phyloP scores from a whole-genome alignment of 2,797 vertebrate genomes.

The Chaetodon trifasciatus region DNA sequence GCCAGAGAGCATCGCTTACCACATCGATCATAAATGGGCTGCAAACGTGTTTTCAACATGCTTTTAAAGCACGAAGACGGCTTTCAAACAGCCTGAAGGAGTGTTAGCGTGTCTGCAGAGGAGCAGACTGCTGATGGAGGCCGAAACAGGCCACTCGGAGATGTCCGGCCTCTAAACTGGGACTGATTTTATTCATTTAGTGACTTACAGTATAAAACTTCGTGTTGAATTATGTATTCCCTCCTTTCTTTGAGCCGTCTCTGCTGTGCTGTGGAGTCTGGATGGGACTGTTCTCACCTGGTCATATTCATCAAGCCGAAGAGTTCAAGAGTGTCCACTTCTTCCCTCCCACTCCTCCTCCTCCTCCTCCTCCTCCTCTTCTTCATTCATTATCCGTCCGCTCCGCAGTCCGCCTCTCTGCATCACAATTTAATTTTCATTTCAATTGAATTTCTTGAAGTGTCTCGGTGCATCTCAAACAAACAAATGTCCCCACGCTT shows the following conservation, averaged over 20 bases:
- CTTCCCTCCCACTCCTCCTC: background rate
- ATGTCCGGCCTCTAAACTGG: background rate
- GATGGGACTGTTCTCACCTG: background rate
- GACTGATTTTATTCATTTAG: background rate
- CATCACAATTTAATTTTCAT: background rate
- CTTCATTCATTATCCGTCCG: constrained; percentile 1
- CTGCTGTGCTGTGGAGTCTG: background rate
- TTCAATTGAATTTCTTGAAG: background rate
- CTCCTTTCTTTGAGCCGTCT: no score
- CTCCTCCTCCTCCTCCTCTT: background rate
- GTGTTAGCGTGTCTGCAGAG: background rate
- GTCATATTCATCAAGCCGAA: background rate
- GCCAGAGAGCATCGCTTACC: no score
- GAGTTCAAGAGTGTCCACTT: background rate
- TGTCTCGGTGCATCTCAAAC: background rate
- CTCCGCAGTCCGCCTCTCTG: background rate
- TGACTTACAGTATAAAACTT: background rate
- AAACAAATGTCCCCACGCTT: background rate
- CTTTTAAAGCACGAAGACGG: background rate
- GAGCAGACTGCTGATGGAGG: background rate
- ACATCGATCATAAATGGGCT: no score
- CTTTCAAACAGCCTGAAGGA: background rate
- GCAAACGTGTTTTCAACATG: background rate
- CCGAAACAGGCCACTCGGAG: background rate
- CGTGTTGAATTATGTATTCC: no score